Evolutionary conservation across 2,113 vertebrate species (phyloP).

Genomic region (Clarias gariepinus): DNA sequence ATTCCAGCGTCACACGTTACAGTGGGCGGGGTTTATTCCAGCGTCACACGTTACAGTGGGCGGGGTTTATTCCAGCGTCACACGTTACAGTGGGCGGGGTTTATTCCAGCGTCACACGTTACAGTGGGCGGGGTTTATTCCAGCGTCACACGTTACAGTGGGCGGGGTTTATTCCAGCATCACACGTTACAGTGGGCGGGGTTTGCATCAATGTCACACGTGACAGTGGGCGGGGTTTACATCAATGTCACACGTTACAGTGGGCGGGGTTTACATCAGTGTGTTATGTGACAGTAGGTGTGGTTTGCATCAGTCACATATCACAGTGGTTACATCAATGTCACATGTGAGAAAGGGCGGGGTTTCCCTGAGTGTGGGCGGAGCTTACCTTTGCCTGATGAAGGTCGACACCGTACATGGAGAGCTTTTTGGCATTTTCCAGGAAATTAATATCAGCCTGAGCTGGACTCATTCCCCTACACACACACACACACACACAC

Average conservation of each 20-base stretch:
- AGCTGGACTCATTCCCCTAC: conserved; percentile 93
- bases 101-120: too few species aligned
- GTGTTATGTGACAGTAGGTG: neutral
- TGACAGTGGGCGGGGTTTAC: too few species aligned
- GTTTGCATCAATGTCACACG: too few species aligned
- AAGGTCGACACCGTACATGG: conserved; percentile 98
- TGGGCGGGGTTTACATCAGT: neutral
- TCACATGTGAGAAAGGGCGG: neutral
- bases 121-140: too few species aligned
- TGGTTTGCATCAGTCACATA: neutral
- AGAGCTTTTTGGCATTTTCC: conserved; percentile 97
- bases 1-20: too few species aligned
- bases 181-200: neutral
- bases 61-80: too few species aligned
- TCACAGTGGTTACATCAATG: neutral
- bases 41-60: too few species aligned
- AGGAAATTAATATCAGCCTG: conserved; percentile 93
- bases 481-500: conserved; percentile 12
- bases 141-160: too few species aligned
- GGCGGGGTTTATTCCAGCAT: too few species aligned
- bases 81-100: too few species aligned
- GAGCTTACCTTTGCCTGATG: conserved; percentile 92
- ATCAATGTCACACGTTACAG: too few species aligned
- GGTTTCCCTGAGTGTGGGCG: neutral
- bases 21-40: too few species aligned